These are phyloP conservation scores for Electrophaes corylata DNA, from an alignment of 2,888 invertebrate genomes.

Conservation along the genomic window DNA sequence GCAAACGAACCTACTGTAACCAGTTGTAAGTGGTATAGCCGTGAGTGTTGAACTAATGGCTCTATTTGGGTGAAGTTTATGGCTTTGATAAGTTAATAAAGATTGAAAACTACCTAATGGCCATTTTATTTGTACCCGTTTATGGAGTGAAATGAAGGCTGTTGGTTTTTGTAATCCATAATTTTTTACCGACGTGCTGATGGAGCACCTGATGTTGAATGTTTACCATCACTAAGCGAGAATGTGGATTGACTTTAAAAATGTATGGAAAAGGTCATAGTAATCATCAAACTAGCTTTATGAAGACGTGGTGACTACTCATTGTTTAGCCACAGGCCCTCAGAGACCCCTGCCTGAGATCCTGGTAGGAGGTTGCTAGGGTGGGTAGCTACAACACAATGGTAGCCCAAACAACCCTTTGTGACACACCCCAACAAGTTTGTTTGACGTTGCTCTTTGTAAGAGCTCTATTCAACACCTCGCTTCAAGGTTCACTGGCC, in stretches of 20 bases:
- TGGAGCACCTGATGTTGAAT: too few species aligned
- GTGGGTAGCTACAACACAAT: constrained; percentile 11
- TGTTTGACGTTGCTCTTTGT: constrained; percentile 28
- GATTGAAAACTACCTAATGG: neutral
- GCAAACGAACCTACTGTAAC: constrained; percentile 13
- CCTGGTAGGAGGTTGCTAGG: neutral
- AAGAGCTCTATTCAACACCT: constrained; percentile 19
- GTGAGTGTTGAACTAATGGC: constrained; percentile 7
- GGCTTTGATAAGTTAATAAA: constrained; percentile 1
- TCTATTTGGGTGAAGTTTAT: constrained; percentile 9
- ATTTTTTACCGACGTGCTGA: neutral
- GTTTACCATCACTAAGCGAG: too few species aligned
- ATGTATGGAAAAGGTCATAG: constrained; percentile 3
- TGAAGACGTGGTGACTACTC: constrained; percentile 8
- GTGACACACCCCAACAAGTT: constrained; percentile 20
- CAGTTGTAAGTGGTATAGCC: constrained; percentile 12
- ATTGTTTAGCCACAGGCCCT: too few species aligned
- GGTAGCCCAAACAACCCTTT: constrained; percentile 18
- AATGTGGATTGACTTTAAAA: too few species aligned
- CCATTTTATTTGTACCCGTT: neutral
- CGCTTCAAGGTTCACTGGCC: constrained; percentile 14
- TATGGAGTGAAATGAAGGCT: neutral
- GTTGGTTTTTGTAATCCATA: neutral
- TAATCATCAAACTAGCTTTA: constrained; percentile 13
- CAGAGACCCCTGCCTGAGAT: neutral